phyloP scores from a whole-genome alignment of 2,888 invertebrate species.

The Drosophila anomelani region DNA sequence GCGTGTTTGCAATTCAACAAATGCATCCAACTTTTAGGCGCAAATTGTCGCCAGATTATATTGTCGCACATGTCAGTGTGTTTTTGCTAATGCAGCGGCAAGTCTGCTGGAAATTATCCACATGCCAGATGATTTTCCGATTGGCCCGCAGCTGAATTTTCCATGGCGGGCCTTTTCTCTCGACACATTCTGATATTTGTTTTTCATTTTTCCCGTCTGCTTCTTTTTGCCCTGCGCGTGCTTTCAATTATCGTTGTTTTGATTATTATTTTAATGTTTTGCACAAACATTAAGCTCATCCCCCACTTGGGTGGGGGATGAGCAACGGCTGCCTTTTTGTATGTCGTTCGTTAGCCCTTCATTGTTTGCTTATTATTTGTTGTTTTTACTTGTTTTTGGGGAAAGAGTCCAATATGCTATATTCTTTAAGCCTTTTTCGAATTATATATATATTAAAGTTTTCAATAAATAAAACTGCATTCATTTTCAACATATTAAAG shows the following conservation, averaged over 20 bases:
- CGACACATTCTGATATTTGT: slow-evolving; percentile 40
- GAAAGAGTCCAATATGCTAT: not conserved
- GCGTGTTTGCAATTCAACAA: slow-evolving; percentile 49
- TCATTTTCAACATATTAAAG: not conserved
- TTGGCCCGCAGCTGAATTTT: slow-evolving; percentile 44
- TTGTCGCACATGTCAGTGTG: slow-evolving; percentile 21
- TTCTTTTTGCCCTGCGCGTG: slow-evolving; percentile 41
- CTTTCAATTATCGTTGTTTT: slow-evolving; percentile 67
- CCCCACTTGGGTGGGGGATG: slow-evolving; percentile 1
- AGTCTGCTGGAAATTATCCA: slow-evolving; percentile 47
- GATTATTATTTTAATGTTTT: slow-evolving; percentile 54
- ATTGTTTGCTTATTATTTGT: slow-evolving; percentile 17
- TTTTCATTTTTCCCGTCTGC: slow-evolving; percentile 28
- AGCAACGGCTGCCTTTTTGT: slow-evolving; percentile 16
- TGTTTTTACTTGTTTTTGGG: not conserved
- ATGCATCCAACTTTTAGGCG: slow-evolving; percentile 66
- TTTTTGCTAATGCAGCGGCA: slow-evolving; percentile 38
- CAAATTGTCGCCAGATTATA: slow-evolving; percentile 65
- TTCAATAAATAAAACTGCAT: no score
- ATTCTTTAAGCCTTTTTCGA: not conserved
- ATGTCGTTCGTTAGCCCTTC: slow-evolving; percentile 21
- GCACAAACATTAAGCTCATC: slow-evolving; percentile 35
- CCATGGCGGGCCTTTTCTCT: slow-evolving; percentile 14
- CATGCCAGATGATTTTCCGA: slow-evolving; percentile 41
- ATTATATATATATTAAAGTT: not conserved